phyloP scores from a whole-genome alignment of 2,888 invertebrate genomes.

The Euzophera pinguis region DNA sequence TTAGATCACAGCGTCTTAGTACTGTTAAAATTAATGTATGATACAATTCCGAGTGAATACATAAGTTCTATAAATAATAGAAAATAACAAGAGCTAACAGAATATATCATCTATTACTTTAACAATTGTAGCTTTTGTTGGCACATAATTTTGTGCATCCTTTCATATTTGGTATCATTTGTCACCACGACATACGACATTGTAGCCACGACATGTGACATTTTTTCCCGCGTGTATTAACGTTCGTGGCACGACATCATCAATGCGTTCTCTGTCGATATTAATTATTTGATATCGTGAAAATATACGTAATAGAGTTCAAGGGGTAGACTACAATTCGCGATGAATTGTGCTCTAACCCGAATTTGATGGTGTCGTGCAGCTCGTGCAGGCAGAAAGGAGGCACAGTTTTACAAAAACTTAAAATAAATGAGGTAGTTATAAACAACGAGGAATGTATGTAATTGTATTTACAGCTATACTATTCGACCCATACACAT shows the following conservation, averaged over 20 bases:
- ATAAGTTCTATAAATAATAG: constrained; percentile 73
- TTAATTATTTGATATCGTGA: too few species aligned
- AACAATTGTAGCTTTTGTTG: constrained; percentile 64
- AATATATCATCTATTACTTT: constrained; percentile 68
- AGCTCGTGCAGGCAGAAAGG: constrained; percentile 39
- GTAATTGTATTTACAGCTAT: too few species aligned
- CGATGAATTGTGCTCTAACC: too few species aligned
- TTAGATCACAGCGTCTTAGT: constrained; percentile 79
- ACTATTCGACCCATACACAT: too few species aligned
- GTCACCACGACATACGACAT: constrained; percentile 15
- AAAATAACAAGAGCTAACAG: constrained; percentile 70
- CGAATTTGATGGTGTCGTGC: not conserved
- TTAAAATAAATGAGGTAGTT: constrained; percentile 76
- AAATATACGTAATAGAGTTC: too few species aligned
- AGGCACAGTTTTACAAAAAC: constrained; percentile 71
- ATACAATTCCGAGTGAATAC: constrained; percentile 73
- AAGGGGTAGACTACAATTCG: too few species aligned
- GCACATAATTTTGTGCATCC: constrained; percentile 63
- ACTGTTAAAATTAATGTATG: constrained; percentile 77
- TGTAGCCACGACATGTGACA: not conserved
- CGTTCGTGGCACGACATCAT: not conserved
- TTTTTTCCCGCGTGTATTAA: not conserved
- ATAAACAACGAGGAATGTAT: constrained; percentile 76
- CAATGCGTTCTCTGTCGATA: too few species aligned
- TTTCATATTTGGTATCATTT: constrained; percentile 67